Evolutionary conservation across 2,888 invertebrate species (phyloP).

Genomic region (Plusia festucae): DNA sequence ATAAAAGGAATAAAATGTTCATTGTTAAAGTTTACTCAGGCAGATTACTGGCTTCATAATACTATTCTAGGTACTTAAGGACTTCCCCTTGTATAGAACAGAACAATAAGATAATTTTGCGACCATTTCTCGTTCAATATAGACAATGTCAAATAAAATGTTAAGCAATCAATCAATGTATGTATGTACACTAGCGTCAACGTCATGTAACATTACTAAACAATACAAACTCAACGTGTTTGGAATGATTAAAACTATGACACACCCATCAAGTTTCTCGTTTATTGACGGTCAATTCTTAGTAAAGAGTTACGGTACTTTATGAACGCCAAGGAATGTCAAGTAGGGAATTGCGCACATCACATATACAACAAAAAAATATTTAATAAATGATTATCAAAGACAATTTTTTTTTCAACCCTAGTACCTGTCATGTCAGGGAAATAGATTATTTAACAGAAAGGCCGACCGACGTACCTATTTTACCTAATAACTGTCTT

Average conservation of each 20-base stretch:
- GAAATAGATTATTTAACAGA: no score
- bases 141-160: background rate
- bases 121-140: background rate
- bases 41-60: background rate
- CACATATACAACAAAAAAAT: no score
- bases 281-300: conserved; percentile 40
- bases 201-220: background rate
- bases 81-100: background rate
- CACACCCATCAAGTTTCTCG: conserved; percentile 40
- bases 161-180: background rate
- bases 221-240: background rate
- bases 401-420: no score
- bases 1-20: no score
- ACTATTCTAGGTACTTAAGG: background rate
- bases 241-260: conserved; percentile 21
- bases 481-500: no score
- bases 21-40: no score
- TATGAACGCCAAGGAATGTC: conserved; percentile 1
- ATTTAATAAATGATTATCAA: no score
- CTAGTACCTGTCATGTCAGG: no score
- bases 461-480: no score
- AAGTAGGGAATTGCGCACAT: conserved; percentile 12
- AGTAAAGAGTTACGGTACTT: conserved; percentile 29
- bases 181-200: background rate
- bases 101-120: background rate